Evolutionary conservation across 2,113 vertebrate species (phyloP), one percentile per base, ranked within the genome.

Genomic region (Climacteris rufus): DNA sequence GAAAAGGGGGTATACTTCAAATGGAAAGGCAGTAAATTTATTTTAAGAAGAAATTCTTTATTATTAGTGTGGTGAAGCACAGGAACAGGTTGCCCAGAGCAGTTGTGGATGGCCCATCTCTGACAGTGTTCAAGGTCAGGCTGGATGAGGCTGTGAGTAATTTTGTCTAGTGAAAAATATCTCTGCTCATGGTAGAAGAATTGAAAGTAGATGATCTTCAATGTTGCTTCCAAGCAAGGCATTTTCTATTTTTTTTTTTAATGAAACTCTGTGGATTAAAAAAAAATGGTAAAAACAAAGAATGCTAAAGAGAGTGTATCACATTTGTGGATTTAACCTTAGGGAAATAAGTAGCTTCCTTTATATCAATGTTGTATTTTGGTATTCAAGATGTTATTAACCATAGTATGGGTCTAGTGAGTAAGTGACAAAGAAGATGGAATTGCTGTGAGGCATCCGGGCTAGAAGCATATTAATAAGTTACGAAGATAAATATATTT

Each of bases 51-150:
- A 33, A 68, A 44, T 44, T 59, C 8, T 59, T 68, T 27, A 12
- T 59, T 59, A 7, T 44, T 27, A 37, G 2, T 0, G 0, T 52
- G 37, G 27, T 44, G 37, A 60, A 14, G 7, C 17, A 12, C 18
- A 44, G 31, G 11, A 77, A 27, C 7, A 4, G 1, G 18, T 33
- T 59, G 6, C 7, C 20, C 35, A 35, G 47, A 50, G 24, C 5
- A 50, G 16, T 16, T 50, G 31, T 22, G 21, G 9, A 37, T 49
- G 17, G 3, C 5, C 25, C 20, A 31, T 31, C 52, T 57, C 11
- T 31, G 16, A 13, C 20, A 66, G 13, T 21, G 25, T 35, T 57
- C 52, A 76, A 86, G 25, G 37, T 9, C 31, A 37, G 44, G 14
- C 7, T 66, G 71, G 21, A 59, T 35, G 25, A 35, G 20, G 30